Conservation (phyloP, 2,113 vertebrate species). For the Xyliphius kryptos region DNA sequence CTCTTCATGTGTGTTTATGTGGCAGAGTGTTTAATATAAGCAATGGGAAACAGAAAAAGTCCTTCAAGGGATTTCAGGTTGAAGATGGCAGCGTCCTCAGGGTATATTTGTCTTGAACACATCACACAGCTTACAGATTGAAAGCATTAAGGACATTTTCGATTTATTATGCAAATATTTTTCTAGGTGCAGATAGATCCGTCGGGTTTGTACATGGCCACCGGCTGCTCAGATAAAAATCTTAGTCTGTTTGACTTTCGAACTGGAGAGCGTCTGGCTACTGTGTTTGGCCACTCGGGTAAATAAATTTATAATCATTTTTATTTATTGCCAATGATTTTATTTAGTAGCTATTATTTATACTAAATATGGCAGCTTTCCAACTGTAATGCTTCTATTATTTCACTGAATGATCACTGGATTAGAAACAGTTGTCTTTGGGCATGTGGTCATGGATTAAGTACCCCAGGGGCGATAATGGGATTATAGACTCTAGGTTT, state of each 20-base stretch:
- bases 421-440: too few species aligned
- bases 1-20: too few species aligned
- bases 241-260: conserved; percentile 91
- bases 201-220: conserved; percentile 90
- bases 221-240: conserved; percentile 93
- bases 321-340: too few species aligned
- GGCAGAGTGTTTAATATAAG: conserved; percentile 91
- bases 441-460: too few species aligned
- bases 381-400: too few species aligned
- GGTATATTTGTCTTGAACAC: conserved; percentile 55
- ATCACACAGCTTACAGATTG: too few species aligned
- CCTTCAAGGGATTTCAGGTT: conserved; percentile 87
- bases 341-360: too few species aligned
- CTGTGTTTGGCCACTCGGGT: conserved; percentile 95
- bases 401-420: too few species aligned
- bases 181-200: conserved; percentile 88
- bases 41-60: conserved; percentile 93
- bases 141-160: neutral
- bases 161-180: neutral
- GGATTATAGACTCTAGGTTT: too few species aligned
- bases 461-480: too few species aligned
- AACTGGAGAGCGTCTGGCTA: conserved; percentile 88
- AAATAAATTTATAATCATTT: too few species aligned
- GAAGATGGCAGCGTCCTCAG: conserved; percentile 92
- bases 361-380: too few species aligned